A percentile compares a stretch with the other conserved stretches of the same genome.
Conservation (phyloP, 2,888 invertebrate species). For the Eupithecia centaureata region DNA sequence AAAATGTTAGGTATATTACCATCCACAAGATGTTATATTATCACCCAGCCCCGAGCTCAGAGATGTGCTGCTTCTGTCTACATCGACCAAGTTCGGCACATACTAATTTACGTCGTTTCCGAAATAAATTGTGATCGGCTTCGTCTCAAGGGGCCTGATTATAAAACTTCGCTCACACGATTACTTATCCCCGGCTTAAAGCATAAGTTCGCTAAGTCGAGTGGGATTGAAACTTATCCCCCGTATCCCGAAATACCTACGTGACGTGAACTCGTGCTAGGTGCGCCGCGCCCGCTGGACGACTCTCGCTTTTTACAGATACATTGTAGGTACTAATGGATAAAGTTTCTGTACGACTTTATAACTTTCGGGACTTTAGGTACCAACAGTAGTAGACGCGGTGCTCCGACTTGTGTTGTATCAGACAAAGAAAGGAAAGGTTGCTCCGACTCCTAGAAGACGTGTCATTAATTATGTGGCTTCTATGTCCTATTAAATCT, state of each 20-base stretch:
- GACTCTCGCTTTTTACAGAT: neutral
- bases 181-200: constrained; percentile 21
- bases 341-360: neutral
- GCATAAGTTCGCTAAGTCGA: constrained; percentile 25
- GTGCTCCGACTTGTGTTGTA: neutral
- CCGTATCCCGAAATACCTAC: constrained; percentile 17
- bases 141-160: neutral
- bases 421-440: neutral
- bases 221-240: constrained; percentile 27
- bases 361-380: no score
- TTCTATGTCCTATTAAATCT: no score
- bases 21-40: no score
- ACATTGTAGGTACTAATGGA: neutral
- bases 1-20: no score
- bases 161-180: constrained; percentile 10
- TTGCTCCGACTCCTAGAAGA: no score
- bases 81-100: neutral
- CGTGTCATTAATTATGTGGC: no score
- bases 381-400: no score
- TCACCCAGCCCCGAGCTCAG: no score
- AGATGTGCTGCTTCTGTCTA: neutral
- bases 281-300: neutral
- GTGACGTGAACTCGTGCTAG: constrained; percentile 20
- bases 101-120: neutral
- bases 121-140: neutral